Percentiles rank a stretch among this genome's conserved stretches.
Conservation (phyloP, 2,113 vertebrate genomes). For the Cheilinus undulatus region DNA sequence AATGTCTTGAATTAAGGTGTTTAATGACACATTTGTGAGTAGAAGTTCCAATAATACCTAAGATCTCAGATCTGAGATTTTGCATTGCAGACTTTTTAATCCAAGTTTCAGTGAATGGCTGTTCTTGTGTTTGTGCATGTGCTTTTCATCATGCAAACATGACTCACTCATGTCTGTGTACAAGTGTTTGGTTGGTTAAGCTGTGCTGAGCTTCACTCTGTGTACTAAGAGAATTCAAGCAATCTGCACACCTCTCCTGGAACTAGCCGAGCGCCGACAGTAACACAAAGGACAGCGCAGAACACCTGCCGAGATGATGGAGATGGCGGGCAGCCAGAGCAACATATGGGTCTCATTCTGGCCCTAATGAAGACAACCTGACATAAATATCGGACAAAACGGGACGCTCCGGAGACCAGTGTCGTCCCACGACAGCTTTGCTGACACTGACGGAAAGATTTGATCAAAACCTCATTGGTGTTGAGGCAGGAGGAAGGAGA, state of each 20-base stretch:
- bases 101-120: conserved; percentile 14
- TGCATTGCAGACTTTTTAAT: conserved; percentile 35
- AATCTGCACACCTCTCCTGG: conserved; percentile 66
- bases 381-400: conserved; percentile 74
- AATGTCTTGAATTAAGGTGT: too few species aligned
- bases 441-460: conserved; percentile 59
- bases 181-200: conserved; percentile 44
- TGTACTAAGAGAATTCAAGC: conserved; percentile 59
- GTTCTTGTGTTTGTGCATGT: neutral
- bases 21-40: too few species aligned
- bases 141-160: neutral
- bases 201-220: conserved; percentile 44
- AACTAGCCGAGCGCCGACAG: conserved; percentile 58
- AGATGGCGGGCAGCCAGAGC: conserved; percentile 74
- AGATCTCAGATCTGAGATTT: too few species aligned
- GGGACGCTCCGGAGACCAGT: conserved; percentile 34
- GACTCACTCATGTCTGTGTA: neutral
- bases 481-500: conserved; percentile 5
- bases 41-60: too few species aligned
- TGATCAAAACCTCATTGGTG: conserved; percentile 44
- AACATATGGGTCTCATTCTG: conserved; percentile 74
- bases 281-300: conserved; percentile 67
- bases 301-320: conserved; percentile 77
- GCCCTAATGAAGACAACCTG: conserved; percentile 78
- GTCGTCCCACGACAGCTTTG: conserved; percentile 23